Evolutionary conservation across 2,888 invertebrate genomes (phyloP).

Genomic region (Hedychridium roseum): DNA sequence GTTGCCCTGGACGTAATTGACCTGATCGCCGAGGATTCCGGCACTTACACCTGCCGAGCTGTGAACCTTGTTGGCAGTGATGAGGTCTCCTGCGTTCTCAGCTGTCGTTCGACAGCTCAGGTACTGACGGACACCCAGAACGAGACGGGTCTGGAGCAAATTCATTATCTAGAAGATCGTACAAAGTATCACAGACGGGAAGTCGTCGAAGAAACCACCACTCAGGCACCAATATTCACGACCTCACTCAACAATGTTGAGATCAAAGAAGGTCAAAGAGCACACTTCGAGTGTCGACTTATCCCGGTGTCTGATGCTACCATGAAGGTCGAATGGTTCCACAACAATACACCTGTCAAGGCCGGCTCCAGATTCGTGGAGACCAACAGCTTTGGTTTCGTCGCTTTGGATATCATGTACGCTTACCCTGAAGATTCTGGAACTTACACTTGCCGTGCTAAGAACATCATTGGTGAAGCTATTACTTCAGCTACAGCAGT

Average conservation of each 20-base stretch:
- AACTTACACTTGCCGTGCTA: constrained; percentile 92
- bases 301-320: constrained; percentile 94
- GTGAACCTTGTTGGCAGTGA: constrained; percentile 90
- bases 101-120: constrained; percentile 80
- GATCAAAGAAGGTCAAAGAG: constrained; percentile 92
- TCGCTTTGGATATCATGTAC: constrained; percentile 94
- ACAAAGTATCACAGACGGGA: constrained; percentile 80
- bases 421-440: constrained; percentile 97
- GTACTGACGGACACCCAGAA: constrained; percentile 87
- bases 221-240: constrained; percentile 92
- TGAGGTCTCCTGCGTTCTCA: constrained; percentile 79
- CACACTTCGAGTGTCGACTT: constrained; percentile 92
- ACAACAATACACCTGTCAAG: constrained; percentile 88
- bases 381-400: constrained; percentile 97
- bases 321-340: constrained; percentile 96
- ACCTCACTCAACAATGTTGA: constrained; percentile 91
- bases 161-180: constrained; percentile 87
- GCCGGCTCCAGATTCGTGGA: constrained; percentile 95
- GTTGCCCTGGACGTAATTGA: constrained; percentile 97
- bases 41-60: constrained; percentile 92
- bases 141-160: constrained; percentile 87
- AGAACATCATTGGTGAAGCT: constrained; percentile 91
- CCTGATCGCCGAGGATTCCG: constrained; percentile 94
- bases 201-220: constrained; percentile 81
- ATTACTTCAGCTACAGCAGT: constrained; percentile 88